A percentile compares a stretch with the other conserved stretches of the same genome.
These are phyloP conservation scores for Pseudococcus jackbeardsleyi DNA, from an alignment of 2,888 invertebrate species.

Conservation along the genomic window DNA sequence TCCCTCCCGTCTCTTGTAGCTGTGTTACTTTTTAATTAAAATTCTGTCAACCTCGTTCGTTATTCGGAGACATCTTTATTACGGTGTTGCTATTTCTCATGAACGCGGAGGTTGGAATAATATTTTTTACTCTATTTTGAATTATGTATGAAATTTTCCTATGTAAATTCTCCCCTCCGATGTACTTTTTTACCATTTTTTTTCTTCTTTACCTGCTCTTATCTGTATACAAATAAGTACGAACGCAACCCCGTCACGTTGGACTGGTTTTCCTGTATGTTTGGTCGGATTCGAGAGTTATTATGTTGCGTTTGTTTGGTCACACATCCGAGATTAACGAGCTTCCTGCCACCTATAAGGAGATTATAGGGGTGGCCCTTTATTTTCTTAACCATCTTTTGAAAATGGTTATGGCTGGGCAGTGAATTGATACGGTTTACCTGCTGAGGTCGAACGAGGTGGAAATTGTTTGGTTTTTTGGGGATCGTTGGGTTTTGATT, in stretches of 20 bases:
- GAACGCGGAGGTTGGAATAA: neutral
- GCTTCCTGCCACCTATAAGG: neutral
- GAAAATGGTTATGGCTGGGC: neutral
- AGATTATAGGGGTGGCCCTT: neutral
- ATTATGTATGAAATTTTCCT: constrained; percentile 49
- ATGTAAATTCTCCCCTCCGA: constrained; percentile 24
- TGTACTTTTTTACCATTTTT: neutral
- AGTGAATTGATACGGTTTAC: neutral
- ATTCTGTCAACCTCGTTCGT: constrained; percentile 62
- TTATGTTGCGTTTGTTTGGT: neutral
- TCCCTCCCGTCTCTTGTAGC: neutral
- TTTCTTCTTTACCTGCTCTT: neutral
- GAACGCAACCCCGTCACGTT: constrained; percentile 7
- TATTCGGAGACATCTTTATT: constrained; percentile 60
- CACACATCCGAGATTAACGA: constrained; percentile 24
- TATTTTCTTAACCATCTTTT: neutral
- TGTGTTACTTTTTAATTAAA: constrained; percentile 59
- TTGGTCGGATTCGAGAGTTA: constrained; percentile 7
- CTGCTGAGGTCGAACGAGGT: neutral
- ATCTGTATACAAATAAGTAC: neutral
- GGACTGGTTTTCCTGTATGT: constrained; percentile 32
- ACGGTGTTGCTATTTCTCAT: constrained; percentile 58
- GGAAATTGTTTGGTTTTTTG: neutral
- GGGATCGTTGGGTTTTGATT: neutral
- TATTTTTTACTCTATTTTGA: constrained; percentile 52